Conservation (phyloP, 1,140 invertebrate genomes). For the Vollenhovia emeryi region DNA sequence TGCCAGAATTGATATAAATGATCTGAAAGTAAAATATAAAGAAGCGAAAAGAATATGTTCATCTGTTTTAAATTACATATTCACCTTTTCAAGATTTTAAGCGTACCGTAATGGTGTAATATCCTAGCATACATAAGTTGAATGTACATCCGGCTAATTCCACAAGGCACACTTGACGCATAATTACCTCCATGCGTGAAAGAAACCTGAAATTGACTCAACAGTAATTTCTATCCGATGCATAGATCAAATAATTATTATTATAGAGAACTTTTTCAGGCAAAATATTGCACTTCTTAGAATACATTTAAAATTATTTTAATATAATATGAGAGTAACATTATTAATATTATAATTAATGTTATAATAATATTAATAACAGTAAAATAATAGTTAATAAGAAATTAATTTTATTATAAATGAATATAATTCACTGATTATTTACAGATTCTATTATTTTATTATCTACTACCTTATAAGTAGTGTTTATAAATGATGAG, state of each 20-base stretch:
- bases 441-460: not conserved
- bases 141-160: constrained; percentile 75
- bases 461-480: not conserved
- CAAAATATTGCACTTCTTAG: not conserved
- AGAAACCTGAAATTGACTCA: constrained; percentile 67
- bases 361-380: not conserved
- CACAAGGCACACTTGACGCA: constrained; percentile 71
- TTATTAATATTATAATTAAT: not conserved
- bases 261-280: not conserved
- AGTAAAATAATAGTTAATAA: not conserved
- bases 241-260: not conserved
- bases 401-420: not conserved
- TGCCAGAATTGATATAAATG: too few species aligned
- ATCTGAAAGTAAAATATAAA: not conserved
- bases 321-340: not conserved
- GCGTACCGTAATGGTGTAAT: constrained; percentile 76
- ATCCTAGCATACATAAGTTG: constrained; percentile 75
- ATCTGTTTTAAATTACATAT: too few species aligned
- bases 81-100: constrained; percentile 22
- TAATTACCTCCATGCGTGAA: constrained; percentile 65
- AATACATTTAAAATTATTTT: not conserved
- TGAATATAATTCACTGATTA: not conserved
- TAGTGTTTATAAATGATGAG: too few species aligned
- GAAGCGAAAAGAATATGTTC: not conserved
- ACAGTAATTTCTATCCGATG: not conserved